These are phyloP conservation scores for Dipus sagitta DNA, from an alignment of 2,797 vertebrate genomes.

Conservation along the genomic window DNA sequence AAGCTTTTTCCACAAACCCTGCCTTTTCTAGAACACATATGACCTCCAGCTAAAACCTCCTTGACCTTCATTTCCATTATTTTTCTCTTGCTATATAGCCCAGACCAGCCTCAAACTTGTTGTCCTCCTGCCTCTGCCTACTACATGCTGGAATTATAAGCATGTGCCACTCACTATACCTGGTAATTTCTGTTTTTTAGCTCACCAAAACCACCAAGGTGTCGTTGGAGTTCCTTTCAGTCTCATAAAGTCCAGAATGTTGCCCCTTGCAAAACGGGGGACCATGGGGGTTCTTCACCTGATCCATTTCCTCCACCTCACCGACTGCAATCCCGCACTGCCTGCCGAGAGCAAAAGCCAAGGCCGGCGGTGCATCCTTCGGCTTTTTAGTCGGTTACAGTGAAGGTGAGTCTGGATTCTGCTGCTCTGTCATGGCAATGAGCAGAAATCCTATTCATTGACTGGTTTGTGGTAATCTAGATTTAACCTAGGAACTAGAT, in stretches of 20 bases:
- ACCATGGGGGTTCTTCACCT: neutral
- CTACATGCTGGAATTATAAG: neutral
- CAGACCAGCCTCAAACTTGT: neutral
- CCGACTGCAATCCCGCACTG: neutral
- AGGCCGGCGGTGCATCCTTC: neutral
- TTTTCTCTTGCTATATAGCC: neutral
- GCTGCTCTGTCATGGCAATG: neutral
- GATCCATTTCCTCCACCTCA: neutral
- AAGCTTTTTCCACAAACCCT: neutral
- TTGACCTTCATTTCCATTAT: neutral
- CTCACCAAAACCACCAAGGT: neutral
- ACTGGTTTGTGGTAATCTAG: neutral
- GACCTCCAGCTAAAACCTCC: neutral
- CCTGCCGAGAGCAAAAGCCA: neutral
- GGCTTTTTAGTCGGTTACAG: conserved; percentile 6
- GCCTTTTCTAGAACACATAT: neutral
- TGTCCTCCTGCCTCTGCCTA: neutral
- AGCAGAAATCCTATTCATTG: conserved; percentile 24
- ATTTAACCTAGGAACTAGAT: neutral
- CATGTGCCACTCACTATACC: neutral
- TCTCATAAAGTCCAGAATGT: neutral
- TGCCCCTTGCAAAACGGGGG: neutral
- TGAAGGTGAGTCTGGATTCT: conserved; percentile 9
- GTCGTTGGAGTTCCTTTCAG: neutral
- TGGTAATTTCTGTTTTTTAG: conserved; percentile 20